Conservation (phyloP, 2,113 vertebrate genomes). For the Epinephelus lanceolatus region DNA sequence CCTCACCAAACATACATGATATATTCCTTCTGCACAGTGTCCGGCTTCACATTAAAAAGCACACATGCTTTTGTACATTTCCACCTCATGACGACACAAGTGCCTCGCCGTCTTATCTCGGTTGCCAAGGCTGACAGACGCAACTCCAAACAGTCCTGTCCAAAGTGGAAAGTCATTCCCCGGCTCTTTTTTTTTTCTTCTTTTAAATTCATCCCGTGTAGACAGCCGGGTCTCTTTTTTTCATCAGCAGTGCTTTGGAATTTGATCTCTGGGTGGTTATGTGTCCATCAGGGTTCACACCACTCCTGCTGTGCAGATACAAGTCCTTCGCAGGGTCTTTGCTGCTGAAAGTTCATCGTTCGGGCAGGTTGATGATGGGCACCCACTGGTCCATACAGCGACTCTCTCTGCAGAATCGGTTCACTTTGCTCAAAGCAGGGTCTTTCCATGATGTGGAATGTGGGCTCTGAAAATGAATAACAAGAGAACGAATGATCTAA, state of each 20-base stretch:
- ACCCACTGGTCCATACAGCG: conserved; percentile 98
- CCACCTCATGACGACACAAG: conserved; percentile 55
- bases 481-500: neutral
- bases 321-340: conserved; percentile 50
- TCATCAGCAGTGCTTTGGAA: conserved; percentile 64
- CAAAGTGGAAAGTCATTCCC: conserved; percentile 61
- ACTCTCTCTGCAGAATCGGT: conserved; percentile 95
- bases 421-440: conserved; percentile 93
- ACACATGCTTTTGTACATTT: conserved; percentile 32
- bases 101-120: conserved; percentile 56
- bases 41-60: conserved; percentile 36
- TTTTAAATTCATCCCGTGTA: conserved; percentile 52
- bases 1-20: conserved; percentile 65
- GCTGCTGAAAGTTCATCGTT: conserved; percentile 87
- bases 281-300: conserved; percentile 69
- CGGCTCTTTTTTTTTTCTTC: conserved; percentile 29
- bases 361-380: conserved; percentile 94
- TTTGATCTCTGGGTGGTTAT: conserved; percentile 70
- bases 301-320: conserved; percentile 61
- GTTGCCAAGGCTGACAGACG: conserved; percentile 54
- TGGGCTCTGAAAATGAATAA: conserved; percentile 86
- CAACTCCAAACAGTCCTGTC: conserved; percentile 65
- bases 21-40: conserved; percentile 62
- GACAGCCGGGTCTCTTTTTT: conserved; percentile 40
- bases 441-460: conserved; percentile 93